phyloP scores from a whole-genome alignment of 2,888 invertebrate genomes.

The Chymomyza procnemis region DNA sequence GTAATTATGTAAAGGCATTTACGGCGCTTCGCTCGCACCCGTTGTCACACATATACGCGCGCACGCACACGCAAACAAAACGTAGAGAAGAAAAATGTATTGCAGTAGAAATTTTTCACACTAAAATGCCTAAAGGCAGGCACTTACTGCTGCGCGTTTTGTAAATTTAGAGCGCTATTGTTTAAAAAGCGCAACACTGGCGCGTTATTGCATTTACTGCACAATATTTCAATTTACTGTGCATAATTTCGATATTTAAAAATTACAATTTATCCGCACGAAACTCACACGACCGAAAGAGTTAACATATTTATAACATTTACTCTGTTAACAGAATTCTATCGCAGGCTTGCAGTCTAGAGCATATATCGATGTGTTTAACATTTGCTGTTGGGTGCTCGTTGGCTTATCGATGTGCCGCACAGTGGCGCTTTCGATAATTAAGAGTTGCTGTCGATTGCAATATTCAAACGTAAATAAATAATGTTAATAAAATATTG shows the following conservation, averaged over 20 bases:
- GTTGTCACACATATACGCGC: slow-evolving; percentile 27
- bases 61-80: slow-evolving; percentile 35
- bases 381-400: background rate
- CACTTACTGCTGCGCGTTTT: slow-evolving; percentile 35
- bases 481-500: too few relatives aligned
- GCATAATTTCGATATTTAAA: slow-evolving; percentile 51
- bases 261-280: slow-evolving; percentile 19
- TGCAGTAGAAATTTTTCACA: slow-evolving; percentile 70
- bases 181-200: slow-evolving; percentile 10
- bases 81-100: slow-evolving; percentile 54
- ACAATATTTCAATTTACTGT: slow-evolving; percentile 57
- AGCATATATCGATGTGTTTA: background rate
- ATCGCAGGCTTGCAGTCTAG: background rate
- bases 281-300: slow-evolving; percentile 10
- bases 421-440: too few relatives aligned
- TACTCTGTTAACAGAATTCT: background rate
- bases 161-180: slow-evolving; percentile 11
- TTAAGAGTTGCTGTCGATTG: background rate
- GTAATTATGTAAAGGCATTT: slow-evolving; percentile 69
- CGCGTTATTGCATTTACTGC: slow-evolving; percentile 44
- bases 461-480: too few relatives aligned
- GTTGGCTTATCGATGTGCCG: background rate
- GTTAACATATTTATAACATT: background rate
- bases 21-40: slow-evolving; percentile 37
- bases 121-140: slow-evolving; percentile 28